These are phyloP conservation scores for Amphipoea oculea DNA, from an alignment of 2,888 invertebrate genomes.

Conservation along the genomic window DNA sequence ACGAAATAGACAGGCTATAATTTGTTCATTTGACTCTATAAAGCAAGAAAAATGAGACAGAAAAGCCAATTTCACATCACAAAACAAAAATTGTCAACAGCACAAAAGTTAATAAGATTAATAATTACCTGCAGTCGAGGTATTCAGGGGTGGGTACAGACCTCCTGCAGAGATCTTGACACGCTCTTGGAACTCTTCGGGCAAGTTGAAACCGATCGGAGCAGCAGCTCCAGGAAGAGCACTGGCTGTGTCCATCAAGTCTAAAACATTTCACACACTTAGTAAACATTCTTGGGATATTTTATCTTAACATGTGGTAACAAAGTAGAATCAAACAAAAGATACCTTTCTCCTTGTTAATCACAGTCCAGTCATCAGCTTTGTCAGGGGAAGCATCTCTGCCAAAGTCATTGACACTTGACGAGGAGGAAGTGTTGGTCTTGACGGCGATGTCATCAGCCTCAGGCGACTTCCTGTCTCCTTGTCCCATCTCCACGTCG, in stretches of 20 bases:
- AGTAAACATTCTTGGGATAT: neutral
- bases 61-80: constrained; percentile 40
- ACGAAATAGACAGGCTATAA: neutral
- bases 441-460: constrained; percentile 48
- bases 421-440: constrained; percentile 63
- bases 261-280: constrained; percentile 64
- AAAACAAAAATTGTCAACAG: constrained; percentile 24
- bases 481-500: constrained; percentile 75
- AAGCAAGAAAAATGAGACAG: constrained; percentile 33
- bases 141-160: constrained; percentile 82
- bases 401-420: constrained; percentile 51
- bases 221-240: constrained; percentile 57
- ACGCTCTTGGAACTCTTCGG: constrained; percentile 79
- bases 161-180: constrained; percentile 73
- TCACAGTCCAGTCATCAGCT: constrained; percentile 83
- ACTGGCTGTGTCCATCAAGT: constrained; percentile 75
- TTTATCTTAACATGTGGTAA: neutral
- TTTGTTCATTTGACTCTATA: neutral
- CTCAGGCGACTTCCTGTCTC: constrained; percentile 67
- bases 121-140: constrained; percentile 81
- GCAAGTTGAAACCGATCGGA: constrained; percentile 80
- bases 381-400: constrained; percentile 79
- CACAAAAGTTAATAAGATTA: neutral
- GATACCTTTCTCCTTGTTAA: constrained; percentile 84
- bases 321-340: constrained; percentile 7